Evolutionary conservation across 2,888 invertebrate species (phyloP), one percentile per base, ranked within the genome.

Genomic region (Tipula helvola): DNA sequence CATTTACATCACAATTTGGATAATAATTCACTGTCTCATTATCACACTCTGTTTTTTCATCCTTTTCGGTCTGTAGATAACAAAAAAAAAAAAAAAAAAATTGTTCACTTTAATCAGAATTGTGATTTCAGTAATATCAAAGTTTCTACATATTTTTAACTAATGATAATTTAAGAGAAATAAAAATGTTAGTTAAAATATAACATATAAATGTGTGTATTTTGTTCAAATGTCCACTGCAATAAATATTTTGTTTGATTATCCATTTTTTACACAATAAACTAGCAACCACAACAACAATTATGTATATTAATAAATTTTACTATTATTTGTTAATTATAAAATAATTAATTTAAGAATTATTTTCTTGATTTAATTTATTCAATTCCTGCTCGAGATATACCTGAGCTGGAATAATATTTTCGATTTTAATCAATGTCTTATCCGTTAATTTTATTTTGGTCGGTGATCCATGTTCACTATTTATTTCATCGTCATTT

Each of bases 1-100:
- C 94, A 41, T 93, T 93, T 0, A 94, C 92, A 88, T 97, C 96
- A 89, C 96, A 96, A 89, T 96, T 93, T 1, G 94, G 94, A 90
- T 94, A 94, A 83, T 90, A 91, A 0, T 89, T 89, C 5, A 90
- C 91, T n/a, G 47, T 8, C 28, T 44, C 86, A 44, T 28, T 47
- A 36, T 7, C 44, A 86, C n/a, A 13, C 42, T 12, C 42, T 28
- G 86, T 18, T 12, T 36, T 12, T 36, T 47, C n/a, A 36, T 28
- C 47, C 10, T 47, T 13, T 12, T 47, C 86, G n/a, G 57, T 36
- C 39, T 71, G 71, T 71, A 3, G 16, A 52, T 7, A 52, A 52
- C 3, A 52, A 16, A 57, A 16, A 57, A 57, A 28, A 18, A 28
- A 71, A 71, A 71, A 16, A 52, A 5, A 52, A 52, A 16, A 52